Conservation (phyloP, 2,888 invertebrate species). For the Phoenoteleia sp. region DNA sequence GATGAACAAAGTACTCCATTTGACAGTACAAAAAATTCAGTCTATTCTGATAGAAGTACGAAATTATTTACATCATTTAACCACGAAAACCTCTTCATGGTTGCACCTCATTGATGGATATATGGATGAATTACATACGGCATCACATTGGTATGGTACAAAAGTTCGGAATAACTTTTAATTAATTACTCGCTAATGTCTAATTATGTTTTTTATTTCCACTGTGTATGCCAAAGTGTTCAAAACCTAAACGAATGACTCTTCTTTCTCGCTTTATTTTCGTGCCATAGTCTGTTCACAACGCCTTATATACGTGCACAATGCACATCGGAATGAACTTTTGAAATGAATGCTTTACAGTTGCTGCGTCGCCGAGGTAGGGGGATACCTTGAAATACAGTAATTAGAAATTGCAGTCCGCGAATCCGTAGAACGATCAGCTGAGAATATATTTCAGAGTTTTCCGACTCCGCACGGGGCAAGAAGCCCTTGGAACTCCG, state of each 20-base stretch:
- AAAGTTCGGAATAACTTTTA: slow-evolving; percentile 23
- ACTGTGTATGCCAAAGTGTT: slow-evolving; percentile 37
- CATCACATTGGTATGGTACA: background rate
- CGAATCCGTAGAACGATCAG: slow-evolving; percentile 83
- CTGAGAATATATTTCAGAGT: slow-evolving; percentile 84
- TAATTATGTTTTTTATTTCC: slow-evolving; percentile 38
- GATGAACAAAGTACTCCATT: too few relatives aligned
- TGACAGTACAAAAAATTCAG: too few relatives aligned
- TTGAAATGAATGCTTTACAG: slow-evolving; percentile 72
- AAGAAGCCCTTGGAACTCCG: slow-evolving; percentile 85
- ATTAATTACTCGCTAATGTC: slow-evolving; percentile 38
- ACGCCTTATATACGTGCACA: slow-evolving; percentile 62
- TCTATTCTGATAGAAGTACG: too few relatives aligned
- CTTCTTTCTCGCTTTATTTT: slow-evolving; percentile 41
- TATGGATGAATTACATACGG: background rate
- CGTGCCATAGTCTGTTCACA: slow-evolving; percentile 47
- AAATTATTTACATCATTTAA: too few relatives aligned
- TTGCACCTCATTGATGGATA: background rate
- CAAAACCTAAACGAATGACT: slow-evolving; percentile 45
- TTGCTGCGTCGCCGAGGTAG: slow-evolving; percentile 48
- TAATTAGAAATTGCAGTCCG: slow-evolving; percentile 83
- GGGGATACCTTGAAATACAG: slow-evolving; percentile 82
- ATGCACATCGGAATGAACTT: slow-evolving; percentile 72
- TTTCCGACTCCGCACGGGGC: slow-evolving; percentile 82
- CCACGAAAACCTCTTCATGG: too few relatives aligned